These are phyloP conservation scores for Naso thynnoides DNA, from an alignment of 2,797 vertebrate genomes.

Conservation along the genomic window DNA sequence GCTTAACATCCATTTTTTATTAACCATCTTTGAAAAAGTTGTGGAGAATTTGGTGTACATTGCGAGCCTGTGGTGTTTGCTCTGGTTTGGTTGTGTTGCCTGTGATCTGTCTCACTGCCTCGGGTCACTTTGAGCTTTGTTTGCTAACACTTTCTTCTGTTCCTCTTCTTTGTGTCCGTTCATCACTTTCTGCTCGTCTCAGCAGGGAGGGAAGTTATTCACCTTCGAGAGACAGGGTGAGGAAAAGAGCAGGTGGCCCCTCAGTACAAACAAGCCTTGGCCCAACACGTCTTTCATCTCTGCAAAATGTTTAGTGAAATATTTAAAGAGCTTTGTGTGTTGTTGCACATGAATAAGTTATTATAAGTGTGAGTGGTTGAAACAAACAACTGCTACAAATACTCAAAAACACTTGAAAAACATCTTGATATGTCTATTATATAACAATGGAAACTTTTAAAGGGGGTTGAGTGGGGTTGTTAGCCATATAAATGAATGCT, in stretches of 20 bases:
- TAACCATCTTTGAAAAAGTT: conserved; percentile 56
- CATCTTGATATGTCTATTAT: background rate
- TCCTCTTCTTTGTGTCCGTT: conserved; percentile 14
- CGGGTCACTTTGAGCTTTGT: conserved; percentile 21
- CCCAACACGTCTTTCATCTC: conserved; percentile 3
- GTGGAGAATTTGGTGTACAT: conserved; percentile 13
- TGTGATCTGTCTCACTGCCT: conserved; percentile 41
- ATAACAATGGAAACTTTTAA: background rate
- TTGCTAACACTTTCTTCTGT: conserved; percentile 1
- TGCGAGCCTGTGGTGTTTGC: conserved; percentile 11
- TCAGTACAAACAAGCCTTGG: background rate
- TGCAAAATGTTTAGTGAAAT: conserved; percentile 37
- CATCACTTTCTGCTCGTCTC: conserved; percentile 10
- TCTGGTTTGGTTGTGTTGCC: conserved; percentile 25
- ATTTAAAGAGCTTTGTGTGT: conserved; percentile 9
- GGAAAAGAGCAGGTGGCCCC: conserved; percentile 6
- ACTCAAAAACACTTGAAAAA: background rate
- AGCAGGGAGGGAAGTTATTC: background rate
- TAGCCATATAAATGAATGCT: no score
- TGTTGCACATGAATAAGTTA: conserved; percentile 26
- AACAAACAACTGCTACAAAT: conserved; percentile 5
- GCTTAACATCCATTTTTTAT: conserved; percentile 69
- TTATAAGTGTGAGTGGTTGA: background rate
- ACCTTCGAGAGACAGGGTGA: background rate
- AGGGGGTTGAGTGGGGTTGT: no score